These are phyloP conservation scores for Patiria miniata DNA, from an alignment of 35 echinoderm and acorn worm species.

Conservation along the genomic window DNA sequence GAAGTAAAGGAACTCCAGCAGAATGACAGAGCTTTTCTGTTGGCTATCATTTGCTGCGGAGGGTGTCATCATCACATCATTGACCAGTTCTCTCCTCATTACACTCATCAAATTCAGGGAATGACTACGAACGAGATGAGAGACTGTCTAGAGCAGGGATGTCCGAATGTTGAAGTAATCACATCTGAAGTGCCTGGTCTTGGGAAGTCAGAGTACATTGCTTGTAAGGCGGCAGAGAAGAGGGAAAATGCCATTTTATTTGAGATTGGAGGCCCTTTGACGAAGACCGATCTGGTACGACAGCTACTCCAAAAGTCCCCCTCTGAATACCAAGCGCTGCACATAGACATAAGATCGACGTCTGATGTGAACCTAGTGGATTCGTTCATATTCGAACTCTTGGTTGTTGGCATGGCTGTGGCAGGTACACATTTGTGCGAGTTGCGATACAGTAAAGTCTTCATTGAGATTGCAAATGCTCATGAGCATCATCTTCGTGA, in stretches of 20 bases:
- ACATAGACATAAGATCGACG: conserved; percentile 16
- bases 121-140: conserved; percentile 38
- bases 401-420: conserved; percentile 29
- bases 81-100: conserved; percentile 50
- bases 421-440: conserved; percentile 35
- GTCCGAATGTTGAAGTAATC: conserved; percentile 37
- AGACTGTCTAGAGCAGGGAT: conserved; percentile 24
- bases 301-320: not conserved
- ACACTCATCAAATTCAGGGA: conserved; percentile 34
- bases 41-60: conserved; percentile 46
- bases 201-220: conserved; percentile 45
- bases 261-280: conserved; percentile 12
- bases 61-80: conserved; percentile 51
- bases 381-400: conserved; percentile 28
- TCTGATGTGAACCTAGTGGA: conserved; percentile 21
- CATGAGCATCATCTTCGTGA: conserved; percentile 30
- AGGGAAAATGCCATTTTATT: not conserved
- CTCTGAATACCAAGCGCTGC: not conserved
- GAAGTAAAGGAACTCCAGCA: conserved; percentile 40
- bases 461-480: conserved; percentile 46
- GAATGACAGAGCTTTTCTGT: not conserved
- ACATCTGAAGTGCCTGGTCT: conserved; percentile 43
- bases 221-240: conserved; percentile 9
- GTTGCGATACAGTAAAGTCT: not conserved
- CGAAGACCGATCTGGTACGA: conserved; percentile 15